A percentile compares a stretch with the other conserved stretches of the same genome.
phyloP scores from a whole-genome alignment of 2,888 invertebrate species.

The Drymonia ruficornis region DNA sequence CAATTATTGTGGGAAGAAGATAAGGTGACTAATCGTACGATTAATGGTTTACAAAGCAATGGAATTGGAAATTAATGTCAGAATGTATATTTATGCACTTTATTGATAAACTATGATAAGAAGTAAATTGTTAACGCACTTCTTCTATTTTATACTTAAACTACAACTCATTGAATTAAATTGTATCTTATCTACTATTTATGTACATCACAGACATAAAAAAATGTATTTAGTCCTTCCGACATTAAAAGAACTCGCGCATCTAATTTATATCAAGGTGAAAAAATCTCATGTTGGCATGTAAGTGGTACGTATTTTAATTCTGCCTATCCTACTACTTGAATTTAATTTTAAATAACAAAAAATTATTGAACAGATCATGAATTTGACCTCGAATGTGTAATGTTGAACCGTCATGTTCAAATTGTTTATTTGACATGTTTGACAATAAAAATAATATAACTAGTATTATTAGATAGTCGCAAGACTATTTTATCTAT shows the following conservation, averaged over 20 bases:
- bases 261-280: no score
- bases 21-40: neutral
- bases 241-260: no score
- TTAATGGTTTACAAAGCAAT: slow-evolving; percentile 26
- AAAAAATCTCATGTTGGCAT: neutral
- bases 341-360: neutral
- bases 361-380: slow-evolving; percentile 6
- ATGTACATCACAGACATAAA: no score
- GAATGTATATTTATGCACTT: slow-evolving; percentile 58
- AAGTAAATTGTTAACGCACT: slow-evolving; percentile 48
- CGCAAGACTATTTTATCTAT: slow-evolving; percentile 65
- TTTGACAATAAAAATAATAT: slow-evolving; percentile 78
- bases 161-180: neutral
- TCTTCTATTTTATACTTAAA: slow-evolving; percentile 32
- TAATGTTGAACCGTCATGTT: slow-evolving; percentile 46
- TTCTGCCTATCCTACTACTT: no score
- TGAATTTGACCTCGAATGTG: slow-evolving; percentile 20
- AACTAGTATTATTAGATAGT: slow-evolving; percentile 76
- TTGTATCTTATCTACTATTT: no score
- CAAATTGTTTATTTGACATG: slow-evolving; percentile 69
- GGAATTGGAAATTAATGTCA: slow-evolving; percentile 49
- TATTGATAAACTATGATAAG: slow-evolving; percentile 40
- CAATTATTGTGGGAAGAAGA: neutral
- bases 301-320: neutral
- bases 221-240: no score